phyloP scores from a whole-genome alignment of 2,113 vertebrate genomes.

The Hypocryptadius cinnamomeus region DNA sequence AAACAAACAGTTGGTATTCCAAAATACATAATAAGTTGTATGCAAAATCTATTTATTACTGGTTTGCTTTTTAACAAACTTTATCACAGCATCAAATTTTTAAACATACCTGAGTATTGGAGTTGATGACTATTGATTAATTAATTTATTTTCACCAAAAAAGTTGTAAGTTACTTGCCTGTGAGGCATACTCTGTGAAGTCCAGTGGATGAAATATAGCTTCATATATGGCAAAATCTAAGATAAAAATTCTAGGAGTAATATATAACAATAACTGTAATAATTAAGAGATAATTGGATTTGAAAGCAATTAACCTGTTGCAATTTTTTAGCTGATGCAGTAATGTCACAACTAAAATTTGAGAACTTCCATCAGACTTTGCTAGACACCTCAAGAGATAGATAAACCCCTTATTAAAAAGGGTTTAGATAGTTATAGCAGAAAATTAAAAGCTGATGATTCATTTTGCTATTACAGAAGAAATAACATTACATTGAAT shows the following conservation, averaged over 20 bases:
- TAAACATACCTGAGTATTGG: neutral
- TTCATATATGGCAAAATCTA: neutral
- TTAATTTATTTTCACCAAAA: neutral
- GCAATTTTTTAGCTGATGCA: neutral
- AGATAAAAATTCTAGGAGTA: neutral
- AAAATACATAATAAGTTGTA: neutral
- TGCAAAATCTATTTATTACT: neutral
- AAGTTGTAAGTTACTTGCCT: neutral
- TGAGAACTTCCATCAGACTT: neutral
- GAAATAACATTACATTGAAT: conserved; percentile 39
- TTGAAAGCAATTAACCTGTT: neutral
- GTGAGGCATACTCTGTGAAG: neutral
- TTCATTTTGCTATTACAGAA: conserved; percentile 36
- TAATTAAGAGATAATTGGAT: neutral
- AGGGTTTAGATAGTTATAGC: neutral
- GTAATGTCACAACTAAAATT: neutral
- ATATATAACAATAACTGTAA: neutral
- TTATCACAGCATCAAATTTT: neutral
- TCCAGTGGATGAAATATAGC: neutral
- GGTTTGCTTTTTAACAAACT: neutral
- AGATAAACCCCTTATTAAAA: conserved; percentile 5
- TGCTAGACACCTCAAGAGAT: neutral
- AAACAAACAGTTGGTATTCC: neutral
- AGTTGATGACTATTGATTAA: neutral
- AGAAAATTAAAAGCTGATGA: conserved; percentile 25